phyloP scores from a whole-genome alignment of 1,140 invertebrate genomes.

The Harlomillsia oculata region DNA sequence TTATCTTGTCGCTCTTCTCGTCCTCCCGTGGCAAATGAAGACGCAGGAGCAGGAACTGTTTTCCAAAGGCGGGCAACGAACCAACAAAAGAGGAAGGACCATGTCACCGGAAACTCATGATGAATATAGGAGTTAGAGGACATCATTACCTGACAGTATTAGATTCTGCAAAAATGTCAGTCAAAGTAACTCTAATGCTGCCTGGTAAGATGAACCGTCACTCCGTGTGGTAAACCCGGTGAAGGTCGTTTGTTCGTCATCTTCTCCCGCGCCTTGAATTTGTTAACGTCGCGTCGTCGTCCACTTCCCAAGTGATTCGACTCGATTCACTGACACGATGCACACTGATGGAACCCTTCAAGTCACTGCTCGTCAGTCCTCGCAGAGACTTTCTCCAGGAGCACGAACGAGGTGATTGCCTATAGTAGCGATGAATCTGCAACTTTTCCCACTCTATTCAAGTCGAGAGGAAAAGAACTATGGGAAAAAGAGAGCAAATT shows the following conservation, averaged over 20 bases:
- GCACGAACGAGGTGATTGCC: neutral
- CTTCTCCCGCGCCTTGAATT: no score
- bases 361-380: neutral
- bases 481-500: neutral
- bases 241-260: no score
- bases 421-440: neutral
- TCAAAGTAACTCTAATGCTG: constrained; percentile 39
- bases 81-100: neutral
- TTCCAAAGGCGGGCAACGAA: no score
- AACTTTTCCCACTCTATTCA: neutral
- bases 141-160: constrained; percentile 44
- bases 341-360: neutral
- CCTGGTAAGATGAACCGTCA: constrained; percentile 40
- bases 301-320: neutral
- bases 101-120: neutral
- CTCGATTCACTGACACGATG: neutral
- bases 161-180: constrained; percentile 31
- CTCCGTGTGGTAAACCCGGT: no score
- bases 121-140: constrained; percentile 34
- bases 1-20: no score
- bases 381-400: neutral
- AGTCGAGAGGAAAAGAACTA: neutral
- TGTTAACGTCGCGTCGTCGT: neutral
- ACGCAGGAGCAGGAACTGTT: no score
- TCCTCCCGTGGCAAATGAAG: no score